Evolutionary conservation across 2,888 invertebrate genomes (phyloP), one percentile per base, ranked within the genome.

Genomic region (Acleris holmiana): DNA sequence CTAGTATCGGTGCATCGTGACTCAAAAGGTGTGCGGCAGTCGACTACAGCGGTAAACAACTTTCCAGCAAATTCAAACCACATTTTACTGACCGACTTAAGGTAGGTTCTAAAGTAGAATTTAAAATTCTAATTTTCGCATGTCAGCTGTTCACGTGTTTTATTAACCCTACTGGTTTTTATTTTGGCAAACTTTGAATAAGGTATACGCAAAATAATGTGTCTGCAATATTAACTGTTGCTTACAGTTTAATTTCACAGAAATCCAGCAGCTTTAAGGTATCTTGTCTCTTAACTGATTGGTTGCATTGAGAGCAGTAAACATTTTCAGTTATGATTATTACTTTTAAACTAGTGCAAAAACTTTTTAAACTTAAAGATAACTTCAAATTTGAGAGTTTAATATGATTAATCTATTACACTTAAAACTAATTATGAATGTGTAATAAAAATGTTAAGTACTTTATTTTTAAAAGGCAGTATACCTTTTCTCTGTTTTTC

Each of bases 121-220:
- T 64, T 55, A 1, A 21, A 59, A 46, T 47, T 47, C n/a, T 18
- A 15, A 5, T 29, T 47, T 35, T 50, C 23, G 60, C 55, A 65
- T 49, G 55, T 46, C 55, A 65, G 60, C 60, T 65, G 65, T 65
- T 60, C 65, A 59, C 65, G 46, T 65, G 49, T 65, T 64, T 55
- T 18, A 60, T 23, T 65, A 65, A 65, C 49, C 64, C 54, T 18
- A 53, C 19, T 55, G 41, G 48, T 48, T 60, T n/a, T 60, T 48
- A 23, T 41, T n/a, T 17, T 60, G 56, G 50, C 49, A 62, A 58
- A 60, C 18, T 65, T 64, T 23, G 55, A 18, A 10, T n/a, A 23
- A n/a, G n/a, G 18, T 18, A 65, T n/a, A n/a, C n/a, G 54, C 48
- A 59, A 54, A 54, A 62, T 54, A 55, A 48, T 53, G 29, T 61